These are phyloP conservation scores for Trachymyrmex cornetzi DNA, from an alignment of 1,140 invertebrate genomes.

Conservation along the genomic window DNA sequence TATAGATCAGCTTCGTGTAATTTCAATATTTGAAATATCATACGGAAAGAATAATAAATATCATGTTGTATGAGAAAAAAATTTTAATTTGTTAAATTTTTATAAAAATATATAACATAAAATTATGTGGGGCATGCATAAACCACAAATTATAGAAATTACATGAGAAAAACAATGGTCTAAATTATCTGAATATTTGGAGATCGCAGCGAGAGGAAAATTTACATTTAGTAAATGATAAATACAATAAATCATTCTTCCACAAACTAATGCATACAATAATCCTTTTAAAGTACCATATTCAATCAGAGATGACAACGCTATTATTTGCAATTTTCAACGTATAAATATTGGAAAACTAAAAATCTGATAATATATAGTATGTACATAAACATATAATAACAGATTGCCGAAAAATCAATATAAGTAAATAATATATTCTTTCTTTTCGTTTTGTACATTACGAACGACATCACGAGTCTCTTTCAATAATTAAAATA, in stretches of 20 bases:
- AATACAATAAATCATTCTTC: constrained; percentile 25
- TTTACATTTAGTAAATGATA: constrained; percentile 20
- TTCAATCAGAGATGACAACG: constrained; percentile 10
- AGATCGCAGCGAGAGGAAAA: background rate
- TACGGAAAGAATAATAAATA: background rate
- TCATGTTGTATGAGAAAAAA: background rate
- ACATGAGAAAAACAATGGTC: background rate
- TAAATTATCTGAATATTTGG: background rate
- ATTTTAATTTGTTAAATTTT: constrained; percentile 19
- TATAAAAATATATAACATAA: constrained; percentile 1
- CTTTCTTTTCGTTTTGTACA: background rate
- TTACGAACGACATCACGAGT: background rate
- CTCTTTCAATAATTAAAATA: constrained; percentile 10
- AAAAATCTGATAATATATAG: background rate
- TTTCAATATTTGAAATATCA: constrained; percentile 13
- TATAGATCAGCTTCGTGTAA: background rate
- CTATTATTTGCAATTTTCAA: constrained; percentile 30
- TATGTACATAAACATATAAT: background rate
- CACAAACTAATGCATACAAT: background rate
- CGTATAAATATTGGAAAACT: constrained; percentile 26
- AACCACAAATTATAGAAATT: background rate
- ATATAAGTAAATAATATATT: too few relatives aligned
- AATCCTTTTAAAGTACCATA: constrained; percentile 9
- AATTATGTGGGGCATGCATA: background rate
- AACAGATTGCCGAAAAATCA: background rate